Conservation (phyloP, 2,888 invertebrate species). For the Hirtodrosophila alboralis region DNA sequence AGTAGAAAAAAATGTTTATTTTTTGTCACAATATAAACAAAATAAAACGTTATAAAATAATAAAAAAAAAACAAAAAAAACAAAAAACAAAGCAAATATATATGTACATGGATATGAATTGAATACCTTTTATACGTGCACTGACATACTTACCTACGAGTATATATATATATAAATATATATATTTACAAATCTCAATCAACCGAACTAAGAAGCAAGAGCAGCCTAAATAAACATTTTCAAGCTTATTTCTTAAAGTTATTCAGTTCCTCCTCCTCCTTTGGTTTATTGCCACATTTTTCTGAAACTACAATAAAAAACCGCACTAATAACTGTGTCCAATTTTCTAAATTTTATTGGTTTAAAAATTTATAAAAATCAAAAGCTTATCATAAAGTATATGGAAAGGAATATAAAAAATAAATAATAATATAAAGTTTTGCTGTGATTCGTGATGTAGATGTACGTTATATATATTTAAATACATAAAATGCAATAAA, state of each 20-base stretch:
- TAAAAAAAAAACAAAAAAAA: constrained; percentile 25
- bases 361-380: constrained; percentile 39
- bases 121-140: constrained; percentile 81
- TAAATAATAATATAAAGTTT: constrained; percentile 81
- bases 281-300: constrained; percentile 34
- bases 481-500: constrained; percentile 75
- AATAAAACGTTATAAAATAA: constrained; percentile 46
- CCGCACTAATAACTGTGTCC: constrained; percentile 21
- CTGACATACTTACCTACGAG: constrained; percentile 76
- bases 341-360: constrained; percentile 18
- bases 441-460: constrained; percentile 81
- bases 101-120: constrained; percentile 69
- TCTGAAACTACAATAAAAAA: constrained; percentile 28
- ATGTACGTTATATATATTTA: constrained; percentile 83
- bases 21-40: constrained; percentile 69
- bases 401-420: constrained; percentile 47
- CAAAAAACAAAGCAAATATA: constrained; percentile 43
- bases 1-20: constrained; percentile 74
- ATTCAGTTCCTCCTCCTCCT: constrained; percentile 24
- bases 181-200: constrained; percentile 68
- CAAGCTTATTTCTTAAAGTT: constrained; percentile 27
- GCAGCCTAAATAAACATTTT: constrained; percentile 36
- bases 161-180: constrained; percentile 47
- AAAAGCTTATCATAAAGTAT: constrained; percentile 62
- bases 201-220: constrained; percentile 58